Evolutionary conservation across 2,888 invertebrate species (phyloP), one percentile per base, ranked within the genome.

Genomic region (Aplocera efformata): DNA sequence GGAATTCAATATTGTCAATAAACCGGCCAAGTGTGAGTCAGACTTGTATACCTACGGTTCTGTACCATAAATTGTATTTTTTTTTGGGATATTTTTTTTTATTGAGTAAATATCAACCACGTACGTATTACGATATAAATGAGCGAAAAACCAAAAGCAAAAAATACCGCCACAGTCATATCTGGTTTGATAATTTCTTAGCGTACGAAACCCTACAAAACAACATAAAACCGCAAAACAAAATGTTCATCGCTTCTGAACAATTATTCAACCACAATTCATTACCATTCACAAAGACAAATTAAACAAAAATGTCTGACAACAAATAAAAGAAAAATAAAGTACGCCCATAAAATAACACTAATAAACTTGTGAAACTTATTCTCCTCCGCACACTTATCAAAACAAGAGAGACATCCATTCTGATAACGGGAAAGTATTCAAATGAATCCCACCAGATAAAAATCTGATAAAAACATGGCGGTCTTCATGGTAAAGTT

Each of bases 401-500:
- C 55, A 63, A 53, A 65, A 57, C 60, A 51, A 62, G 52, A 38
- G 27, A 53, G 34, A n/a, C 58, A 55, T 52, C 62, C 52, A 50
- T 40, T 29, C 59, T 63, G 72, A 72, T 75, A 79, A 71, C 62
- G 63, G 65, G 59, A 75, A 80, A 76, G 72, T 73, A 76, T 76
- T 70, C 71, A 67, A 81, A 83, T 82, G 73, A 82, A 82, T 81
- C 73, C 63, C 38, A 58, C 54, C 58, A 61, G 82, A 83, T 83
- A 78, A 62, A 63, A 70, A 82, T 79, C 79, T 74, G 48, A 63
- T 61, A 64, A 65, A 72, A 72, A 72, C 13, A 17, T 67, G 56
- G 53, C 34, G 23, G 42, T 22, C 60, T 54, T 22, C 28, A 13
- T 43, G 22, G 34, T 22, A 40, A 48, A 49, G 47, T 48, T 50